phyloP scores from a whole-genome alignment of 2,888 invertebrate genomes.

The Papilio elwesi region DNA sequence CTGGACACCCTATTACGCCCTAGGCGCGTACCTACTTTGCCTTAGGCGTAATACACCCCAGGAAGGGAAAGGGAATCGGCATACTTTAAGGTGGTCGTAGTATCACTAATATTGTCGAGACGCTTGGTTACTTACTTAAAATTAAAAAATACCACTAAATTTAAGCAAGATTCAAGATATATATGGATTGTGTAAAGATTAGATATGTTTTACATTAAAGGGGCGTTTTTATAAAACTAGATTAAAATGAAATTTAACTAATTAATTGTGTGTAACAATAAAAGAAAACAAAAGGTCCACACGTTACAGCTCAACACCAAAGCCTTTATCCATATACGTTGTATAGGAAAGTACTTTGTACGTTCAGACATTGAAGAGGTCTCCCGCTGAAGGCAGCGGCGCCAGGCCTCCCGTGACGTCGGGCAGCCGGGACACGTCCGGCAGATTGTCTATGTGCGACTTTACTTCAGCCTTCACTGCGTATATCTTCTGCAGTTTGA shows the following conservation, averaged over 20 bases:
- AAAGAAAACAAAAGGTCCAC: not conserved
- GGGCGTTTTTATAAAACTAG: not conserved
- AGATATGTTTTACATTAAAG: not conserved
- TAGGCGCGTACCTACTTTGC: too few species aligned
- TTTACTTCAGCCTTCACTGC: constrained; percentile 94
- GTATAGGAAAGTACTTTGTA: too few species aligned
- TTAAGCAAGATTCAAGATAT: not conserved
- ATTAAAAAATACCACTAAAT: not conserved
- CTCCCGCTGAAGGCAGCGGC: constrained; percentile 97
- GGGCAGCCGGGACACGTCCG: constrained; percentile 95
- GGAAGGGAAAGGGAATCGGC: not conserved
- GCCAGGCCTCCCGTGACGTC: constrained; percentile 96
- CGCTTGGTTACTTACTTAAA: too few species aligned
- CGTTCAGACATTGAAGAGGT: constrained; percentile 90
- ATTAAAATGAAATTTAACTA: not conserved
- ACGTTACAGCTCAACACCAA: not conserved
- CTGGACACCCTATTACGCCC: too few species aligned
- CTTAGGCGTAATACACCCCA: too few species aligned
- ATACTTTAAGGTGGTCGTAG: too few species aligned
- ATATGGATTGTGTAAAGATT: not conserved
- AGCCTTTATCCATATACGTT: not conserved
- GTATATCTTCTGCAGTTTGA: constrained; percentile 94
- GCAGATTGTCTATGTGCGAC: constrained; percentile 96
- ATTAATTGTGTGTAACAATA: not conserved
- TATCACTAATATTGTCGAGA: too few species aligned